Conservation (phyloP, 2,113 vertebrate species). For the Cynopterus brachyotis region DNA sequence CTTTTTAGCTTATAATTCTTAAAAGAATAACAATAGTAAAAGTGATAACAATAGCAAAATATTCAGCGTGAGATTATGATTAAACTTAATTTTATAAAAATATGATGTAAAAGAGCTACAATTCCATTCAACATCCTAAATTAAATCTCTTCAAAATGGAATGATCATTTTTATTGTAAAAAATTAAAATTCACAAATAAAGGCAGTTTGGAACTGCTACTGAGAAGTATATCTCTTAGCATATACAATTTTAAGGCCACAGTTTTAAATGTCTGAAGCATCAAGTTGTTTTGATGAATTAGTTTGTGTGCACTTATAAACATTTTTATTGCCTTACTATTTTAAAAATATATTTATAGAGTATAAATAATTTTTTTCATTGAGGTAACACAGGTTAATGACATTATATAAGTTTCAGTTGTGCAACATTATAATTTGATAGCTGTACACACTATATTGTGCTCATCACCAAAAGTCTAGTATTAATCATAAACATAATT, state of each 20-base stretch:
- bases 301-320: constrained; percentile 98
- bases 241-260: constrained; percentile 95
- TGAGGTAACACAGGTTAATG: neutral
- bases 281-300: constrained; percentile 99
- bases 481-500: too few species aligned
- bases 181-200: constrained; percentile 96
- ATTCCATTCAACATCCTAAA: constrained; percentile 94
- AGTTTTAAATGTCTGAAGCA: constrained; percentile 99
- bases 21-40: constrained; percentile 92
- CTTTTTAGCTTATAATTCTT: constrained; percentile 98
- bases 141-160: constrained; percentile 87
- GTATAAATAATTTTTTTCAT: neutral
- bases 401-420: neutral
- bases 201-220: constrained; percentile 86
- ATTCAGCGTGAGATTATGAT: constrained; percentile 91
- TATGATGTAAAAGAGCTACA: constrained; percentile 91
- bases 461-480: too few species aligned
- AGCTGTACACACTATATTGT: too few species aligned
- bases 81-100: constrained; percentile 94
- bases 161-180: constrained; percentile 98
- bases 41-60: constrained; percentile 91
- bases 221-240: constrained; percentile 88
- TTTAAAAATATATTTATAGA: neutral
- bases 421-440: neutral
- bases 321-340: constrained; percentile 94